Percentiles rank a stretch among this genome's conserved stretches.
Evolutionary conservation across 2,113 vertebrate genomes (phyloP).

Genomic region (Brienomyrus brachyistius): DNA sequence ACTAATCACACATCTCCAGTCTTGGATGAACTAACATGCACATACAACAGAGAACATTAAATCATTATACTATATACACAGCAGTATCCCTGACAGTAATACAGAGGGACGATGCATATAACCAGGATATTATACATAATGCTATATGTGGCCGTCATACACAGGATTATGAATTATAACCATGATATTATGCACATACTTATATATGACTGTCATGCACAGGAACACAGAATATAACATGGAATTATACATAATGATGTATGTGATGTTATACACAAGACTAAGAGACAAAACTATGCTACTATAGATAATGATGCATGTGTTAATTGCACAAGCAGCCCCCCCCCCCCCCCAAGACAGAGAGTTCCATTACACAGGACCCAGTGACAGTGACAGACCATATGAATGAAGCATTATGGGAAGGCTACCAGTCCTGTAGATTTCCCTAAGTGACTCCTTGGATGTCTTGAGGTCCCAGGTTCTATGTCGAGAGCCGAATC

Average conservation of each 20-base stretch:
- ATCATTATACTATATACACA: not conserved
- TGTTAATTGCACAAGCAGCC: not conserved
- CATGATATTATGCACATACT: constrained; percentile 1
- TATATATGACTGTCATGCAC: not conserved
- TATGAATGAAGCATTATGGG: not conserved
- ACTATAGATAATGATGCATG: not conserved
- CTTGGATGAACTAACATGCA: constrained; percentile 3
- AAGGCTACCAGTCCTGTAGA: not conserved
- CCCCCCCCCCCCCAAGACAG: not conserved
- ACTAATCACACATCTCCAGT: not conserved
- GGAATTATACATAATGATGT: constrained; percentile 1
- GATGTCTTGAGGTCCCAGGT: not conserved
- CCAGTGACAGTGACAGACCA: not conserved
- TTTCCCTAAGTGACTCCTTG: not conserved
- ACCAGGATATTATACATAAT: not conserved
- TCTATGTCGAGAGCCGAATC: not conserved
- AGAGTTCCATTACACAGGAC: not conserved
- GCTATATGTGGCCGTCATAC: not conserved
- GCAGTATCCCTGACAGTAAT: not conserved
- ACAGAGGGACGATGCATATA: not conserved
- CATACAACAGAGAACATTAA: not conserved
- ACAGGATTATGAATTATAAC: not conserved
- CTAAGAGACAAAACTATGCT: not conserved
- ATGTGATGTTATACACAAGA: not conserved
- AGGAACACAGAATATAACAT: not conserved